Evolutionary conservation across 2,113 vertebrate species (phyloP), one percentile per base, ranked within the genome.

Genomic region (Leucopsar rothschildi): DNA sequence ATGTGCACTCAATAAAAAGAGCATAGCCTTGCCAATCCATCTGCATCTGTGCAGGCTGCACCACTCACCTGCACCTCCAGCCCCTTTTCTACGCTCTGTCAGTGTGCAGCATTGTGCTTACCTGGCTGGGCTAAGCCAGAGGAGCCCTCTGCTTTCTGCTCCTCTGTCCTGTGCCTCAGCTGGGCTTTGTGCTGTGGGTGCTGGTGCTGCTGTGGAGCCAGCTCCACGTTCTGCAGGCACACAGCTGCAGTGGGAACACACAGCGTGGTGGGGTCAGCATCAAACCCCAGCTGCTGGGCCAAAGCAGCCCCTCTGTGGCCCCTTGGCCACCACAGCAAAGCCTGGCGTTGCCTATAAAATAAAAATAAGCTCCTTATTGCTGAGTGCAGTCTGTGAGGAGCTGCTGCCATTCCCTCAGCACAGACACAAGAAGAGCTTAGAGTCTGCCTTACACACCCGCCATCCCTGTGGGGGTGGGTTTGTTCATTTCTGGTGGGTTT

Each of bases 211-310:
- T 57, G 37, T 28, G 61, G 52, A 76, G 21, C 5, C 73, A 37
- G 79, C 20, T 76, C 42, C 0, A 0, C 0, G 0, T 18, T 35
- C 49, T 40, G 47, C 3, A 3, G 53, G 15, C 0, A 0, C 28
- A 3, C 25, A 3, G 15, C 55, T 73, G 93, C 42, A 6, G 12
- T 7, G 22, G 59, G 65, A 24, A 11, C 15, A 15, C 24, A 15
- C 52, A 23, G 35, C 0, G 1, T 1, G 1, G 1, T 15, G 57
- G 35, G 66, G 23, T 47, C 71, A 33, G 66, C 52, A 53, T 42
- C 1, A 0, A 55, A 31, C 19, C 24, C 24, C 0, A 2, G 39
- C 57, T 76, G 8, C 6, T 9, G 8, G 25, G 12, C 27, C 3
- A 49, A 24, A 69, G 9, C 65, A 44, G 47, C 45, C 28, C 35